Evolutionary conservation across 1,140 invertebrate species (phyloP), one percentile per base, ranked within the genome.

Genomic region (Euglossa dilemma): DNA sequence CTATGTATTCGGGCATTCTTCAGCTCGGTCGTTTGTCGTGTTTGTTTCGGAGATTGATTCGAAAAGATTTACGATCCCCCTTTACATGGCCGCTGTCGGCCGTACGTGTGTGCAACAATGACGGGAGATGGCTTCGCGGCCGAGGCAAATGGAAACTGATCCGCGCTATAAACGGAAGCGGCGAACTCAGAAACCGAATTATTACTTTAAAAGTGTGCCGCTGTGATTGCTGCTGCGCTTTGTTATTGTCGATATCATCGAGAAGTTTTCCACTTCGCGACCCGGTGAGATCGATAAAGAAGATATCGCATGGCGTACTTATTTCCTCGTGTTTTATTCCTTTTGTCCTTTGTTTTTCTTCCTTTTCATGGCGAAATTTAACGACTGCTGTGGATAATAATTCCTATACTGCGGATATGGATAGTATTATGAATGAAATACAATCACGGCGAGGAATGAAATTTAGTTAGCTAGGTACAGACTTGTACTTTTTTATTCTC

Each of bases 221-320:
- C 18, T 7, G 5, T 18, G 69, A 57, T 28, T 73, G 23, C 20
- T 7, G 28, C 11, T 16, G 6, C 45, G 47, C 36, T 74, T 63
- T 81, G 61, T 57, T 56, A 81, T 81, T 66, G 75, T 61, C 47
- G 50, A 67, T 75, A 64, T 67, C 80, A 50, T 76, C 20, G 43
- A 67, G 36, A 81, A 75, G 50, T 57, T 74, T 66, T 66, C 72
- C 70, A 74, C 59, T 80, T 74, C 47, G 12, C 11, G 14, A 14
- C 45, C 9, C 1, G 1, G 18, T 43, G 12, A 50, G 54, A 81
- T 81, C 79, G 79, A 74, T 59, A 47, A 20, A 28, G 16, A 18
- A 45, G 20, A 36, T 71, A 43, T 50, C 20, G 36, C 50, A 20
- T 18, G 36, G 3, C 20, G 11, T 14, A 16, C 16, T 80, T 73